Conservation (phyloP, 2,888 invertebrate genomes). For the Archaeoteleia sp. region DNA sequence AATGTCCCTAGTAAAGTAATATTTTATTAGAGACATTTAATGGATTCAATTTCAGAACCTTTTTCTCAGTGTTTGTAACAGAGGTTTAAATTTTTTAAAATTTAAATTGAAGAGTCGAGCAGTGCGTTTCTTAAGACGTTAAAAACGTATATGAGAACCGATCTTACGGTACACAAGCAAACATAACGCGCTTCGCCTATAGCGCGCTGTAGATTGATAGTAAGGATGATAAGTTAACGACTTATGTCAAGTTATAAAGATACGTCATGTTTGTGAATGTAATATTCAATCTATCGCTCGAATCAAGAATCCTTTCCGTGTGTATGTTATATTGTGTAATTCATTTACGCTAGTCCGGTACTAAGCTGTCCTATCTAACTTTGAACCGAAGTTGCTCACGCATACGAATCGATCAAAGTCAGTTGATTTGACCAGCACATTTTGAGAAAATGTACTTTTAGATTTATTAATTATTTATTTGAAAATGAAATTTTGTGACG, state of each 20-base stretch:
- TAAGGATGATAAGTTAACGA: constrained; percentile 40
- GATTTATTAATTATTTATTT: too few species aligned
- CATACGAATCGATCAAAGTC: constrained; percentile 45
- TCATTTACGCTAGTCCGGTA: constrained; percentile 70
- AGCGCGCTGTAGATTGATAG: constrained; percentile 53
- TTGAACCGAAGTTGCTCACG: too few species aligned
- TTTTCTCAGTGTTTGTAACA: constrained; percentile 1
- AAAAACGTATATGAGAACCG: constrained; percentile 36
- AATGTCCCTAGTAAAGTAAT: too few species aligned
- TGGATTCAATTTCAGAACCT: too few species aligned
- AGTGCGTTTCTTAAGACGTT: constrained; percentile 42
- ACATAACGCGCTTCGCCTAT: constrained; percentile 59
- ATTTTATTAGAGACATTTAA: too few species aligned
- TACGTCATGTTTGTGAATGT: constrained; percentile 42
- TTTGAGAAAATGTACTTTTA: too few species aligned
- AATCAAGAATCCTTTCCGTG: constrained; percentile 47
- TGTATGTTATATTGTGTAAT: constrained; percentile 44
- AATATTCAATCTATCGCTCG: constrained; percentile 38
- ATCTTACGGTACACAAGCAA: constrained; percentile 45
- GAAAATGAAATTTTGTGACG: too few species aligned
- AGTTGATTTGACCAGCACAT: constrained; percentile 33
- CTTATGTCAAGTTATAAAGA: constrained; percentile 36
- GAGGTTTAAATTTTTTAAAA: neutral
- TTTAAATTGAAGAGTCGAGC: constrained; percentile 28
- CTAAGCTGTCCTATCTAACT: constrained; percentile 68